phyloP scores from a whole-genome alignment of 2,113 vertebrate species.

The Lophura nycthemera region DNA sequence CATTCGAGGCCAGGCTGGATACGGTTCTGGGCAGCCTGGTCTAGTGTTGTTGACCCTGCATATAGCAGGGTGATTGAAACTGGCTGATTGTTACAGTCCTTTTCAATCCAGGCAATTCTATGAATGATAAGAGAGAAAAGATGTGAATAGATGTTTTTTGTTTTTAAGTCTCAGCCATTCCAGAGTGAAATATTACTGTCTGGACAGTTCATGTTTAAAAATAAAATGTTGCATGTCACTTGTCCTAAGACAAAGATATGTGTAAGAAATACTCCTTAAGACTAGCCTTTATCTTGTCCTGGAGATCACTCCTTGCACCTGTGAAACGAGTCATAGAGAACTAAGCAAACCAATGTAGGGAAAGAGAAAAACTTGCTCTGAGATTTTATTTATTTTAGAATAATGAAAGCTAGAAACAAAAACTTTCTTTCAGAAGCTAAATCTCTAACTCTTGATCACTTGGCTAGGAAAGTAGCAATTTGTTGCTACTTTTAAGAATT shows the following conservation, averaged over 20 bases:
- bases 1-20: too few species aligned
- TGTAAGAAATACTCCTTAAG: background rate
- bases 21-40: too few species aligned
- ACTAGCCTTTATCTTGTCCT: background rate
- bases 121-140: background rate
- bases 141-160: background rate
- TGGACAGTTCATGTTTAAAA: background rate
- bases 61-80: too few species aligned
- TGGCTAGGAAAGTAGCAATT: background rate
- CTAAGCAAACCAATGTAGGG: background rate
- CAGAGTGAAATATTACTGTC: background rate
- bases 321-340: background rate
- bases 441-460: conserved; percentile 18
- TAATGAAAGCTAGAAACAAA: background rate
- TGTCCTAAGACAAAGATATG: background rate
- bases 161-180: background rate
- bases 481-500: background rate
- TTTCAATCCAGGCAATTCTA: too few species aligned
- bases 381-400: background rate
- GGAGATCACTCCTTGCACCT: background rate
- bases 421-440: conserved; percentile 18
- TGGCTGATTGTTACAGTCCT: too few species aligned
- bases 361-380: background rate
- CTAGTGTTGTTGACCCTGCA: too few species aligned
- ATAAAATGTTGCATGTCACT: background rate